Evolutionary conservation across 2,888 invertebrate species (phyloP), one percentile per base, ranked within the genome.

Genomic region (Halictus quadricinctus): DNA sequence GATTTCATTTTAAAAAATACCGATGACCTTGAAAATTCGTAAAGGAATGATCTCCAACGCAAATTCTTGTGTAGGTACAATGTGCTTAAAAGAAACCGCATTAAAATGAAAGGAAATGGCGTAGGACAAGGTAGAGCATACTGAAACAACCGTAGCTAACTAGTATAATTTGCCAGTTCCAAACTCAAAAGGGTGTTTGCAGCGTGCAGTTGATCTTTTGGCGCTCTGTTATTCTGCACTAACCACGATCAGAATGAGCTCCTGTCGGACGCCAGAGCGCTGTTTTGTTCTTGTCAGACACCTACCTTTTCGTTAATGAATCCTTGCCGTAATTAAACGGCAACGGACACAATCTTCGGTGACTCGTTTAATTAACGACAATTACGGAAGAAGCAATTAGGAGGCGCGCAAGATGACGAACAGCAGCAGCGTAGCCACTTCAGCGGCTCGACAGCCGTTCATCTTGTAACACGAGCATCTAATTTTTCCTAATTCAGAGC

Each of bases 261-360:
- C 43, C 43, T 73, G 78, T 50, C 69, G 79, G 72, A 58, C 70
- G 72, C 75, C 81, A 80, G 50, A 79, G 21, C 25, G 88, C 81
- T 88, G 87, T 90, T 87, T 86, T 86, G 84, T 87, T 79, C 89
- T 88, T 86, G 84, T 89, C 88, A 87, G 84, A 76, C 81, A 78
- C 66, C 86, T 83, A 76, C 86, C 84, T 88, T 84, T 87, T 81
- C 89, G 85, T 86, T 91, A 91, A 91, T 88, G 91, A 91, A 90
- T 91, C 89, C 89, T 86, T 87, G 75, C 79, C 82, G 87, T 90
- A 91, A 91, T 91, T 91, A 90, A 89, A 90, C 81, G 87, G 85
- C 90, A 86, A 82, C 86, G 84, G 84, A 69, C 83, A 81, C 90
- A 90, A 88, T 89, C 88, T 84, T 87, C 81, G 81, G 82, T 64